Evolutionary conservation across 2,113 vertebrate species (phyloP), one percentile per base, ranked within the genome.

Genomic region (Lonchura striata): DNA sequence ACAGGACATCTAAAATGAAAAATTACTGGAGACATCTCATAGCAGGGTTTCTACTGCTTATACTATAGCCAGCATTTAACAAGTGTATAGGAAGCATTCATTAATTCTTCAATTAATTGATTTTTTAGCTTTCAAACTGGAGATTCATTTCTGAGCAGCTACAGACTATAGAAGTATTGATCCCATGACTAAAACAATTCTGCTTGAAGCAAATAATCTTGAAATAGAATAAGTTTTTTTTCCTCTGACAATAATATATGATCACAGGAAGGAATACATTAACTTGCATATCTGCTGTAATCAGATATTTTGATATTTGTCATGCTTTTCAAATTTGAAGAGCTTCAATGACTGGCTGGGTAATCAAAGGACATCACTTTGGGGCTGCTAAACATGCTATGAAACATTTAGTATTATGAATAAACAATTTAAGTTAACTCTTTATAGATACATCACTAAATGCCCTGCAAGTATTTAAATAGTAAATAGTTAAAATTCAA

Each of bases 101-200:
- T 87, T 95, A 95, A 91, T 94, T 94, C 46, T 91, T 75, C 28
- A 56, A 86, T 92, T 94, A 96, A 91, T 91, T 92, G 50, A 85
- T 87, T 93, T 81, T 94, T 92, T 94, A 91, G 42, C 63, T 95
- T 90, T 93, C 68, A 83, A 90, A 88, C 5, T 31, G 20, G 61
- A 21, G 66, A 89, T 84, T 49, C 3, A 60, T 95, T 91, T 92
- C 63, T 87, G 54, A 77, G 50, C 19, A 85, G 19, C 46, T 84
- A 14, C 28, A 64, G 14, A 52, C 22, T 90, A n/a, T 44, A 72
- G 69, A 92, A 47, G 6, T 89, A 93, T 92, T 70, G 83, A 95
- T 93, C 39, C 31, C 24, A 52, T 59, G 64, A 82, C 71, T 95
- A 76, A 95, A 92, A n/a, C 49, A 72, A 65, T 60, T 90, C 66